Base-by-base conservation (phyloP, 30 jellyfish, hydroid and myxozoan species). In the Clytia hemisphaerica region DNA sequence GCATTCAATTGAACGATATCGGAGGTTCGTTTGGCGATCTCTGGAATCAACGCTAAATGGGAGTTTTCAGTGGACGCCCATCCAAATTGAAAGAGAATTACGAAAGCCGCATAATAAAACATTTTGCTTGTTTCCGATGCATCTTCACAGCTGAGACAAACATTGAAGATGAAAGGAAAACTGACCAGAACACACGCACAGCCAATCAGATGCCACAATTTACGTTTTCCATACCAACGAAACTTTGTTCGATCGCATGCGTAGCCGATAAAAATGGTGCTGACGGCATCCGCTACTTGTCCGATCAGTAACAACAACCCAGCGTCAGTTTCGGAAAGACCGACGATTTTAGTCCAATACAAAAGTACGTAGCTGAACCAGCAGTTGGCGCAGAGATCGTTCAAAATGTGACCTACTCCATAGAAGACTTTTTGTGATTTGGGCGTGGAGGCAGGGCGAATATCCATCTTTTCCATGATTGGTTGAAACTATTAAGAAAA, bases 51-150 rank as follows among this genome's bases (percentile, higher is more conserved):
- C 27, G 97, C 76, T 21, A 88, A 55, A 61, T 88, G 97, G 12
- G 97, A 79, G 10, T 80, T 82, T 45, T 88, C 95, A 6, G 78
- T 89, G 4, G 93, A 79, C 12, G 97, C 97, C 97, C 94, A 80
- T 1, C 97, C 97, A 51, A 88, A 80, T 68, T 80, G 93, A 71
- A 88, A 88, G 31, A 88, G 90, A 71, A 88, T 80, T 30, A 88
- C 97, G 50, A 88, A 88, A n/a, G 85, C 89, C 24, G 78, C 62
- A 28, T 88, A 88, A 65, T 88, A 88, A 47, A 80, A 49, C 9
- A 80, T 70, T 26, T 83, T 45, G 2, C 54, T 36, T 6, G 84
- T 61, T 1, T 76, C 32, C 28, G 87, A 67, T 15, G 84, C 51
- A 58, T 46, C 35, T 7, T 70, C 82, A 31, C 94, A 88, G 6